These are phyloP conservation scores for Steinernema carpocapsae DNA, from an alignment of 2,888 invertebrate genomes.

Conservation along the genomic window DNA sequence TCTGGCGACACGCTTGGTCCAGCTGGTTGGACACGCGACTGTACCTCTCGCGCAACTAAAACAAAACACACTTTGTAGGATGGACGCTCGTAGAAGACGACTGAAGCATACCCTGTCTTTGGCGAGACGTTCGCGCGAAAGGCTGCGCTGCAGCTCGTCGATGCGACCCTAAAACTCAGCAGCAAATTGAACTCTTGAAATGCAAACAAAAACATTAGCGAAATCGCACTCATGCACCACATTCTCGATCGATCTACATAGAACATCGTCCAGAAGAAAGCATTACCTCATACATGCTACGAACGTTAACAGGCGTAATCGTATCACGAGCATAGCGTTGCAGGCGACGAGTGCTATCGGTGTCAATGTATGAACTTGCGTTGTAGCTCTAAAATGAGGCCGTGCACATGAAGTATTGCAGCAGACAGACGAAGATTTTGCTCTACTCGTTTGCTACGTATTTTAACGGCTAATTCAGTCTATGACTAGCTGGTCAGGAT, in stretches of 20 bases:
- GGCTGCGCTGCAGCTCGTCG: conserved; percentile 66
- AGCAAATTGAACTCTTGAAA: conserved; percentile 11
- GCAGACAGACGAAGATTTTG: neutral
- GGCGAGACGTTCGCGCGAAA: conserved; percentile 65
- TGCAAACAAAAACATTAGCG: conserved; percentile 4
- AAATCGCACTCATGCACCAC: conserved; percentile 12
- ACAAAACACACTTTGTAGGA: conserved; percentile 14
- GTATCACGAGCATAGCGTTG: conserved; percentile 39
- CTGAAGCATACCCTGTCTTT: conserved; percentile 62
- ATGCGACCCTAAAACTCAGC: conserved; percentile 62
- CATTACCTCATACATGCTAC: conserved; percentile 62
- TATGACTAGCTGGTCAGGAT: neutral
- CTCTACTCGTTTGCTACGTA: neutral
- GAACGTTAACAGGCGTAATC: conserved; percentile 47
- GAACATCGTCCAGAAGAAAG: conserved; percentile 24
- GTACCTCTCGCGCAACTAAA: conserved; percentile 67
- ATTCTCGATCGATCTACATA: neutral
- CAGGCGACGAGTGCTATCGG: conserved; percentile 52
- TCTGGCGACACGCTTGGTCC: conserved; percentile 66
- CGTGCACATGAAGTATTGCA: conserved; percentile 2
- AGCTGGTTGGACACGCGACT: conserved; percentile 62
- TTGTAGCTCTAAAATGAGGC: conserved; percentile 52
- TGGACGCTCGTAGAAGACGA: neutral
- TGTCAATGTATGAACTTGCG: conserved; percentile 53
- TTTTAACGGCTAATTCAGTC: neutral